These are phyloP conservation scores for Zaprionus ghesquierei DNA, from an alignment of 1,140 invertebrate genomes.

Conservation along the genomic window DNA sequence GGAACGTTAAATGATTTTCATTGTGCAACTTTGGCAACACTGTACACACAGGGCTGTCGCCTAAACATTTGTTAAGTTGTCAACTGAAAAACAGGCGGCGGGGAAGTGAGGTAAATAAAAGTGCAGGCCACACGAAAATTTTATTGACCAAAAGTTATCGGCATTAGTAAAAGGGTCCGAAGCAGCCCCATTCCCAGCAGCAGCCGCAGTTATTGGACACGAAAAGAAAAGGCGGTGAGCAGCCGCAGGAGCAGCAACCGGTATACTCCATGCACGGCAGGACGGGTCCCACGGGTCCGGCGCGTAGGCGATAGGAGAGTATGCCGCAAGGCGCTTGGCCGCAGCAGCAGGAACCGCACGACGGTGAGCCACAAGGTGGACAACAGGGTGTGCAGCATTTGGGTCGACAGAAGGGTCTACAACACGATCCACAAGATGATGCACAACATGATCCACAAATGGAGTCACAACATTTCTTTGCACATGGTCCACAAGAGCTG, in stretches of 20 bases:
- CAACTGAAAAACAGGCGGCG: slow-evolving; percentile 9
- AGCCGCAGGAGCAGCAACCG: slow-evolving; percentile 31
- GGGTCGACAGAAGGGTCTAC: background rate
- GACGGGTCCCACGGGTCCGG: slow-evolving; percentile 54
- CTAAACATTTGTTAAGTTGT: slow-evolving; percentile 55
- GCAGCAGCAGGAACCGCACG: slow-evolving; percentile 16
- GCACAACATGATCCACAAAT: background rate
- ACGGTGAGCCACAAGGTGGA: background rate
- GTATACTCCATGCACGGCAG: slow-evolving; percentile 47
- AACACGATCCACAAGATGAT: background rate
- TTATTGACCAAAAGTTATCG: slow-evolving; percentile 63
- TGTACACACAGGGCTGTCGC: slow-evolving; percentile 16
- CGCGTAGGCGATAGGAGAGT: slow-evolving; percentile 50
- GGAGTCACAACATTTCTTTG: background rate
- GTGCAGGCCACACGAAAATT: slow-evolving; percentile 54
- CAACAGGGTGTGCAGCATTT: background rate
- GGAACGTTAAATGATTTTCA: slow-evolving; percentile 57
- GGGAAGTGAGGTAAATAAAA: slow-evolving; percentile 7
- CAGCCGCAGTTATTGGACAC: slow-evolving; percentile 48
- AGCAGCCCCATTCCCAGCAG: slow-evolving; percentile 63
- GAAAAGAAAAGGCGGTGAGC: slow-evolving; percentile 60
- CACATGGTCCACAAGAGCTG: too few relatives aligned
- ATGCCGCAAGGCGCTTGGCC: slow-evolving; percentile 42
- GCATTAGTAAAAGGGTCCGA: slow-evolving; percentile 63
- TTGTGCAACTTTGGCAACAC: slow-evolving; percentile 42